Base-by-base conservation (phyloP, 2,888 invertebrate genomes). In the Hemistola chrysoprasaria region DNA sequence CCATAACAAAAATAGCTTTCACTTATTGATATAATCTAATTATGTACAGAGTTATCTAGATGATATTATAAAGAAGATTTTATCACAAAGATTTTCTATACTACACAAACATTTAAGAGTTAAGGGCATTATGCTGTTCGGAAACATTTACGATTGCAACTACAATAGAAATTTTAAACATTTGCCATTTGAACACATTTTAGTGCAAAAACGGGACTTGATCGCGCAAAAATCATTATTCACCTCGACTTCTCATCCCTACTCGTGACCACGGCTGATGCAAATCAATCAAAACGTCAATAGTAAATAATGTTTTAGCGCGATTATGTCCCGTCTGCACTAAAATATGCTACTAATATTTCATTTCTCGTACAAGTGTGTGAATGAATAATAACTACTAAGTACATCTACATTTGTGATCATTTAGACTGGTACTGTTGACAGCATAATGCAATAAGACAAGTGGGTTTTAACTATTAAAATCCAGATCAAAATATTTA, bases 1-100 rank as follows among this genome's bases (percentile, higher is more conserved):
- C 74, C 76, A 68, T 78, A 81, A 83, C 84, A 82, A 84, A 85
- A 84, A 85, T 84, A 86, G 78, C 75, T 75, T 82, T 78, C 68
- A 75, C 82, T 83, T 84, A 83, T 55, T 50, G 54, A 63, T 68
- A 71, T 11, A 59, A 73, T 57, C 53, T 58, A 60, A 71, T 61
- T 62, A 63, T 68, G 74, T 80, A 41, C 23, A 29, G 71, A 80
- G 76, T 76, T 71, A 82, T 82, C 71, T 69, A 72, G 72, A 76
- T 80, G 78, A 78, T 80, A 44, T 34, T 25, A 33, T 32, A 32
- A 37, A 33, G 77, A 64, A 61, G 55, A 62, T 73, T 71, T 78
- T 85, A 87, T 87, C 86, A 86, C 86, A 85, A 74, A 81, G 76
- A 78, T 79, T 65, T 59, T 51, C 77, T 74, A 77, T 54, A 55